These are phyloP conservation scores for Coregonus clupeaformis DNA, from an alignment of 2,113 vertebrate species.

Conservation along the genomic window DNA sequence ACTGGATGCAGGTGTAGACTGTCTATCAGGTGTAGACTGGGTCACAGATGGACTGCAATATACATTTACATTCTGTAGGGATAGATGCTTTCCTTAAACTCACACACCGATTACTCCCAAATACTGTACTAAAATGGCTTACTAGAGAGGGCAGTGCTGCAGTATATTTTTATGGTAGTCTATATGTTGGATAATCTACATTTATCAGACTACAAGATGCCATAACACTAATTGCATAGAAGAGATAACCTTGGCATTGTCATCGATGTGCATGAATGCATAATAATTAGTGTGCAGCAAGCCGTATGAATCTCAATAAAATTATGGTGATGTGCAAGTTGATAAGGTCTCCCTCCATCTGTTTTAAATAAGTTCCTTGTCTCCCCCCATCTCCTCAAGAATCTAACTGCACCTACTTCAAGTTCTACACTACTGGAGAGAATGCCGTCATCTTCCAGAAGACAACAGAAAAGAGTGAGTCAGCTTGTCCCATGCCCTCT, in stretches of 20 bases:
- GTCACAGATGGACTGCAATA: too few relatives aligned
- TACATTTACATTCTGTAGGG: too few relatives aligned
- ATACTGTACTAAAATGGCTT: not conserved
- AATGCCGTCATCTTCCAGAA: conserved; percentile 81
- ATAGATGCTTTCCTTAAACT: not conserved
- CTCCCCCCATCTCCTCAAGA: conserved; percentile 62
- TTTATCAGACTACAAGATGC: not conserved
- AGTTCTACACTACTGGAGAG: conserved; percentile 87
- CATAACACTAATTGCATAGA: conserved; percentile 3
- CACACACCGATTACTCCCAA: not conserved
- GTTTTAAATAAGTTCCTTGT: not conserved
- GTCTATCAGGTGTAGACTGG: too few relatives aligned
- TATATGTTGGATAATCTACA: not conserved
- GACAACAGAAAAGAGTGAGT: conserved; percentile 84
- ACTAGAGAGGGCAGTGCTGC: not conserved
- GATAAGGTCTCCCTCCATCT: conserved; percentile 23
- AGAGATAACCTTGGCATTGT: conserved; percentile 49
- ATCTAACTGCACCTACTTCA: conserved; percentile 88
- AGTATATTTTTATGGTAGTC: not conserved
- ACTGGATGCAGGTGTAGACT: too few relatives aligned
- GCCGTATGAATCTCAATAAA: conserved; percentile 22
- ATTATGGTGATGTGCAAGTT: too few relatives aligned
- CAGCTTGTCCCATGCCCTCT: conserved; percentile 3
- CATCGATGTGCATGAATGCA: conserved; percentile 37
- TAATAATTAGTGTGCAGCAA: conserved; percentile 22